Evolutionary conservation across 2,888 invertebrate genomes (phyloP), one percentile per base, ranked within the genome.

Genomic region (Stratiomys singularior): DNA sequence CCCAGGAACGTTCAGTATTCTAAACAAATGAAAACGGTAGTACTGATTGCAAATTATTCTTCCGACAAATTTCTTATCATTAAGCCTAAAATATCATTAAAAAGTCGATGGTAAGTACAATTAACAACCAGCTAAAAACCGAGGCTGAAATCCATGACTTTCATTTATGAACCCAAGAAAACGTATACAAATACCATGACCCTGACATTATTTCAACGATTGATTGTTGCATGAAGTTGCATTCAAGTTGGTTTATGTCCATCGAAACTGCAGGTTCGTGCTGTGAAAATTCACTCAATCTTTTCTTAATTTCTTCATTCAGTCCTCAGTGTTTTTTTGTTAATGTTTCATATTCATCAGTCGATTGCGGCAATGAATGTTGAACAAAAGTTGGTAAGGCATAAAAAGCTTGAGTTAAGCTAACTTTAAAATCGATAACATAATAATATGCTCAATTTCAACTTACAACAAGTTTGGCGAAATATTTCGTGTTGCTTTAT

Each of bases 181-280:
- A 37, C n/a, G n/a, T n/a, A n/a, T 37, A 37, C 9, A 37, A 37
- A 37, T 37, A 37, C 37, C 37, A 3, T 52, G 52, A 52, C 52
- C 52, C 4, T 52, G 52, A 52, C 52, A 52, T 52, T 52, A 52
- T 52, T 52, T 18, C 52, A 52, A 13, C 52, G 2, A 52, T 52
- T 18, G 18, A 52, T 52, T 18, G 52, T 52, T 52, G 52, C 52
- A 52, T 52, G 52, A 52, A 52, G 15, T 52, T 52, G 52, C 52
- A 52, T 52, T 52, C 15, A 9, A n/a, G n/a, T 52, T 52, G 3
- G 4, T 52, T 52, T 18, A 5, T 52, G 4, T 13, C 52, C 52
- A 52, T 9, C 52, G 4, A 4, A n/a, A 52, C 52, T 52, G 15
- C 18, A 52, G 15, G 52, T 18, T 52, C 52, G 52, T 52, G 52